Percentiles rank a stretch among this genome's conserved stretches.
These are phyloP conservation scores for Dipodomys spectabilis DNA, from an alignment of 2,113 vertebrate genomes.

Conservation along the genomic window DNA sequence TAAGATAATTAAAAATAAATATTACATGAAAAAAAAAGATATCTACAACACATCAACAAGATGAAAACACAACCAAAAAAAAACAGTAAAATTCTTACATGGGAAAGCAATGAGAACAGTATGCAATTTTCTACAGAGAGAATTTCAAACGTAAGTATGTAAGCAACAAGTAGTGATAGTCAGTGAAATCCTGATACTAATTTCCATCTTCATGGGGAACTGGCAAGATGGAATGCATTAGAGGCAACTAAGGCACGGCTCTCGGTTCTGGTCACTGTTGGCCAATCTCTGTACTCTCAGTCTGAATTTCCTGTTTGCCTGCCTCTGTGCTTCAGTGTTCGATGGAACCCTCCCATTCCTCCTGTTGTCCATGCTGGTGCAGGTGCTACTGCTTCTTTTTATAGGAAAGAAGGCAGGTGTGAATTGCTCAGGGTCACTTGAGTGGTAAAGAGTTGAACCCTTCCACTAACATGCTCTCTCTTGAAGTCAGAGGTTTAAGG, in stretches of 20 bases:
- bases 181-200: neutral
- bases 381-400: neutral
- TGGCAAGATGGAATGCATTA: neutral
- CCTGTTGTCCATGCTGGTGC: neutral
- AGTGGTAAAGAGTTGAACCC: neutral
- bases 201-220: neutral
- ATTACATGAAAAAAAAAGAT: too few relatives aligned
- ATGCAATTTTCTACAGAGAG: neutral
- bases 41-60: neutral
- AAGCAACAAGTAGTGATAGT: neutral
- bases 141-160: neutral
- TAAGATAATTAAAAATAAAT: too few relatives aligned
- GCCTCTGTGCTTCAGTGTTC: neutral
- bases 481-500: neutral
- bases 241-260: neutral
- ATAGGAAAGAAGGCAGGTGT: neutral
- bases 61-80: neutral
- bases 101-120: conserved; percentile 8
- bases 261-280: neutral
- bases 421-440: neutral
- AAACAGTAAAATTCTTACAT: conserved; percentile 7
- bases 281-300: neutral
- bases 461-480: neutral
- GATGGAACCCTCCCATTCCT: neutral
- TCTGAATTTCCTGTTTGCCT: neutral